Percentiles rank a stretch among this genome's conserved stretches.
These are phyloP conservation scores for Pyrocoelia pectoralis DNA, from an alignment of 2,888 invertebrate genomes.

Conservation along the genomic window DNA sequence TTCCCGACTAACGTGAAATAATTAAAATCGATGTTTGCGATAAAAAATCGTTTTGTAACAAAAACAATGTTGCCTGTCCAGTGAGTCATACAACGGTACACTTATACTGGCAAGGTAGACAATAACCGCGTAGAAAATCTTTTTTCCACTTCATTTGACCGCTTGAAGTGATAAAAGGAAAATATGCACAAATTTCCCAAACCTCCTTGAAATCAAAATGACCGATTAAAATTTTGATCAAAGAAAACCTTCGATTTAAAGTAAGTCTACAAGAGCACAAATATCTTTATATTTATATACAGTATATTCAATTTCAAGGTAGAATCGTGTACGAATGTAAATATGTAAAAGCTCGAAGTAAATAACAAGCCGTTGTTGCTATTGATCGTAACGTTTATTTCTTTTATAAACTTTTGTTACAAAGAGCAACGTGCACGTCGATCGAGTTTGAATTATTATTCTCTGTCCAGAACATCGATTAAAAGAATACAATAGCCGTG, in stretches of 20 bases:
- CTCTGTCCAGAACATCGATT: constrained; percentile 45
- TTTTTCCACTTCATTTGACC: too few relatives aligned
- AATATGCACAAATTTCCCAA: too few relatives aligned
- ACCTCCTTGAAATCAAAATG: too few relatives aligned
- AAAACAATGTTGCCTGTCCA: too few relatives aligned
- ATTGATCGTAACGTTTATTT: constrained; percentile 22
- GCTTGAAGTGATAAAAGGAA: too few relatives aligned
- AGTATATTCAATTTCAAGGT: constrained; percentile 8
- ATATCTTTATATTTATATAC: constrained; percentile 6
- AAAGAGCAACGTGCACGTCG: constrained; percentile 33
- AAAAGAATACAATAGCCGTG: constrained; percentile 46
- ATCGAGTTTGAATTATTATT: constrained; percentile 46
- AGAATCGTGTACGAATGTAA: constrained; percentile 13
- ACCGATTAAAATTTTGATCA: too few relatives aligned
- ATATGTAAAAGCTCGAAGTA: constrained; percentile 14
- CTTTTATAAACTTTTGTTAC: constrained; percentile 20
- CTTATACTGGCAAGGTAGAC: too few relatives aligned
- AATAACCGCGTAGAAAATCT: too few relatives aligned
- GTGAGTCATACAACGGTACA: too few relatives aligned
- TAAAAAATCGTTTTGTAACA: too few relatives aligned
- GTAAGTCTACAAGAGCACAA: background rate
- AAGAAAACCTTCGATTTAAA: background rate
- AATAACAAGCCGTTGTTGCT: constrained; percentile 17
- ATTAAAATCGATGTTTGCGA: too few relatives aligned
- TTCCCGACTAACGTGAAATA: too few relatives aligned